Base-by-base conservation (phyloP, 64 coral and sea anemone species). In the Exaiptasia diaphana region DNA sequence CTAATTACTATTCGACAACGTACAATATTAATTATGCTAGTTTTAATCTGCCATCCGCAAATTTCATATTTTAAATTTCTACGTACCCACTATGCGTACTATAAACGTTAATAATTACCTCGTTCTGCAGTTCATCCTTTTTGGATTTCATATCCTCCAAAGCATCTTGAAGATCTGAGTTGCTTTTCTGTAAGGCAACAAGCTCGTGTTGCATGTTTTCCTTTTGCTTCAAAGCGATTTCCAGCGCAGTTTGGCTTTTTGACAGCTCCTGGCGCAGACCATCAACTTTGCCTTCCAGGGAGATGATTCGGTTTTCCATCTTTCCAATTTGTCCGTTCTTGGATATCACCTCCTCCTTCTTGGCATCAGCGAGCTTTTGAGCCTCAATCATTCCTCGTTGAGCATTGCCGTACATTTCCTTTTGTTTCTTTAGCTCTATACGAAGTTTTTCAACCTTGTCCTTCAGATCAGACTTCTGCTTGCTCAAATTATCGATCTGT, bases 271-370 rank as follows among this genome's bases (percentile, higher is more conserved):
- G 75, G n/a, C 85, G 63, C 64, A 79, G 67, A 17, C 78, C 85
- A n/a, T 88, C 85, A 50, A 88, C 53, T 5, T 33, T 80, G 38
- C 30, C 78, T 32, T 88, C 85, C 32, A 88, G 43, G 27, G 52
- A 32, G 11, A 71, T 80, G 34, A 88, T 88, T 38, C 42, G 68
- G 64, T 80, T 56, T 23, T 88, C 75, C 38, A 88, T 40, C 46
- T 88, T 88, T 42, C 36, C 37, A 23, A 88, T 80, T n/a, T 88
- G 85, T 34, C 71, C 73, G 4, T 59, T 81, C 59, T 88, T 88
- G 13, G 85, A 80, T 25, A 64, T 88, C 0, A 78, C 34, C 33
- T 88, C 85, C 43, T 88, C 68, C 7, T 77, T 79, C 8, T 67
- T 79, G 21, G 75, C 76, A 37, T 88, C 76, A 31, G 85, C 85